These are phyloP conservation scores for Leucoraja erinaceus DNA, from an alignment of 2,113 vertebrate species.

Conservation along the genomic window DNA sequence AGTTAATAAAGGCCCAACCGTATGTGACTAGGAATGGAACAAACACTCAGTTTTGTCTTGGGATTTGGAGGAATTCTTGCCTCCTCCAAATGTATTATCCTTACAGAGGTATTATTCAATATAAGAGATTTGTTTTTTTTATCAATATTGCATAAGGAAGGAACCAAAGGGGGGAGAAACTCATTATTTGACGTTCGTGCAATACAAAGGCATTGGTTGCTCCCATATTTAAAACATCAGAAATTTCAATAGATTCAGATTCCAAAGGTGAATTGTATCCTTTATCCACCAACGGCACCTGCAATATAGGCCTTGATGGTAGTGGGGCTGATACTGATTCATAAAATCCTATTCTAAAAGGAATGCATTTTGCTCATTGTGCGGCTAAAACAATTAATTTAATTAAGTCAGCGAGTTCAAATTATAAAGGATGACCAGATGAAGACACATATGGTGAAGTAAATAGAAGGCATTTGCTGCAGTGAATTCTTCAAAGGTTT, in stretches of 20 bases:
- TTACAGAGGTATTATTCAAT: neutral
- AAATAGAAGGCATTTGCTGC: neutral
- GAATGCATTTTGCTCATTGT: neutral
- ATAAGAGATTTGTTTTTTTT: neutral
- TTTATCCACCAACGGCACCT: neutral
- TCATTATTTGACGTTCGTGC: neutral
- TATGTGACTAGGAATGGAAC: neutral
- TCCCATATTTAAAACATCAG: neutral
- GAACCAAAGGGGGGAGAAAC: neutral
- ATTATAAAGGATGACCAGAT: neutral
- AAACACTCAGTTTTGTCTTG: neutral
- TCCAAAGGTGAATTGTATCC: neutral
- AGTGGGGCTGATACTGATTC: neutral
- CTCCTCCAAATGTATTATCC: neutral
- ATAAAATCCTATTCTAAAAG: neutral
- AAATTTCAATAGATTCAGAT: neutral
- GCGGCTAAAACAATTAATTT: neutral
- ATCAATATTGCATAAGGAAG: neutral
- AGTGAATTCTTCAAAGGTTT: neutral
- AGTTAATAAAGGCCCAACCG: neutral
- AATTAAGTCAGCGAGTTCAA: neutral
- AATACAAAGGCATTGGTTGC: neutral
- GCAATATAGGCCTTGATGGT: no score
- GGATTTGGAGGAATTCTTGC: neutral
- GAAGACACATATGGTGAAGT: neutral